Conservation (phyloP, 2,797 vertebrate genomes). For the Carapus acus region DNA sequence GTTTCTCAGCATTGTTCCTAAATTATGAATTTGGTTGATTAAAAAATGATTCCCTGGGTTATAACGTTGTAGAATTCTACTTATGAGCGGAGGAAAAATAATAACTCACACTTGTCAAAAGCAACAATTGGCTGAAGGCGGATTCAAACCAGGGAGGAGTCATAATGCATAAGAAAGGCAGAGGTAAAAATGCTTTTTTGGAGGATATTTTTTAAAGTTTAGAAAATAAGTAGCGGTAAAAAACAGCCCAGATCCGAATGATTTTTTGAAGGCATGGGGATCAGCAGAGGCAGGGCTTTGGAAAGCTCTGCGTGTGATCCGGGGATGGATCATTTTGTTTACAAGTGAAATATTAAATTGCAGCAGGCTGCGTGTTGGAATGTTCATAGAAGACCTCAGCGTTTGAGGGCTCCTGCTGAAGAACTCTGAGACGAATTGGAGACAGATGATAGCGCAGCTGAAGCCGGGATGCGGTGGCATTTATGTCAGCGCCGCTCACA, state of each 20-base stretch:
- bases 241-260: slow-evolving; percentile 8
- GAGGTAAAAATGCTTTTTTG: not conserved
- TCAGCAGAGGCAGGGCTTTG: slow-evolving; percentile 11
- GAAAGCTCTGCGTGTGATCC: slow-evolving; percentile 2
- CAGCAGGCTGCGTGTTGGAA: slow-evolving; percentile 17
- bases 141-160: too few relatives aligned
- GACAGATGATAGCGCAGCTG: slow-evolving; percentile 43
- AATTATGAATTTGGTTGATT: too few relatives aligned
- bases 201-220: not conserved
- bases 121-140: not conserved
- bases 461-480: slow-evolving; percentile 35
- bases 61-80: not conserved
- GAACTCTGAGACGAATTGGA: slow-evolving; percentile 32
- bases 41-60: too few relatives aligned
- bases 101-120: not conserved
- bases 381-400: slow-evolving; percentile 11
- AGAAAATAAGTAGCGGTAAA: slow-evolving; percentile 5
- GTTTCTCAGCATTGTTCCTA: too few relatives aligned
- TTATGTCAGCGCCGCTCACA: slow-evolving; percentile 31
- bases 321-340: slow-evolving; percentile 21
- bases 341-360: slow-evolving; percentile 12
- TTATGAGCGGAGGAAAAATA: not conserved
- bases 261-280: slow-evolving; percentile 17
- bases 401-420: slow-evolving; percentile 13
- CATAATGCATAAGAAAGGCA: not conserved